Evolutionary conservation across 1,140 invertebrate species (phyloP).

Genomic region (Gonioctena quinquepunctata): DNA sequence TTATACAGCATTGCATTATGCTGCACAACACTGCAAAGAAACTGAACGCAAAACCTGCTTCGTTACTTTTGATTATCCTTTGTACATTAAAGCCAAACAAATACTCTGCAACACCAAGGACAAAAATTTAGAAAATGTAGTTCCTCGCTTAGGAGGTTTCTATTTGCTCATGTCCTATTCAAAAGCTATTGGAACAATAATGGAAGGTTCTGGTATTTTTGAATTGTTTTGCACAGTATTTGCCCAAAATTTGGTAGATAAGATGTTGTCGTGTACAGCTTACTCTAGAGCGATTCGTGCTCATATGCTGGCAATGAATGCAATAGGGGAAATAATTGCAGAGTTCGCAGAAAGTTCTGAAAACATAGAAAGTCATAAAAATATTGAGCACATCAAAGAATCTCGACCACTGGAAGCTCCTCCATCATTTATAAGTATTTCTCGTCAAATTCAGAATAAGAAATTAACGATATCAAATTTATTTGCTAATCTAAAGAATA

Average conservation of each 20-base stretch:
- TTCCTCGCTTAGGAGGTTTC: slow-evolving; percentile 43
- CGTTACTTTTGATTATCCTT: slow-evolving; percentile 39
- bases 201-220: slow-evolving; percentile 31
- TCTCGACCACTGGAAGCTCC: too few relatives aligned
- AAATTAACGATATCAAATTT: too few relatives aligned
- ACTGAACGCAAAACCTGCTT: slow-evolving; percentile 26
- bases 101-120: slow-evolving; percentile 15
- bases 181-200: slow-evolving; percentile 28
- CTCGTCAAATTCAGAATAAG: too few relatives aligned
- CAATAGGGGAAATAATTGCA: too few relatives aligned
- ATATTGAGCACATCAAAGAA: too few relatives aligned
- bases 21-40: background rate
- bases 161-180: slow-evolving; percentile 47
- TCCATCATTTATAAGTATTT: too few relatives aligned
- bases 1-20: background rate
- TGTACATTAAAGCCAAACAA: slow-evolving; percentile 31
- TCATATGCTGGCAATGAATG: too few relatives aligned
- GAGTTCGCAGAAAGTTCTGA: too few relatives aligned
- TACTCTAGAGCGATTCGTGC: slow-evolving; percentile 50
- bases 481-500: too few relatives aligned
- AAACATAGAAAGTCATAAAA: too few relatives aligned
- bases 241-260: slow-evolving; percentile 49
- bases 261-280: slow-evolving; percentile 52
- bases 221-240: slow-evolving; percentile 28
- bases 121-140: slow-evolving; percentile 11